Percentiles rank a stretch among this genome's conserved stretches.
Evolutionary conservation across 2,113 vertebrate species (phyloP).

Genomic region (Lota lota): DNA sequence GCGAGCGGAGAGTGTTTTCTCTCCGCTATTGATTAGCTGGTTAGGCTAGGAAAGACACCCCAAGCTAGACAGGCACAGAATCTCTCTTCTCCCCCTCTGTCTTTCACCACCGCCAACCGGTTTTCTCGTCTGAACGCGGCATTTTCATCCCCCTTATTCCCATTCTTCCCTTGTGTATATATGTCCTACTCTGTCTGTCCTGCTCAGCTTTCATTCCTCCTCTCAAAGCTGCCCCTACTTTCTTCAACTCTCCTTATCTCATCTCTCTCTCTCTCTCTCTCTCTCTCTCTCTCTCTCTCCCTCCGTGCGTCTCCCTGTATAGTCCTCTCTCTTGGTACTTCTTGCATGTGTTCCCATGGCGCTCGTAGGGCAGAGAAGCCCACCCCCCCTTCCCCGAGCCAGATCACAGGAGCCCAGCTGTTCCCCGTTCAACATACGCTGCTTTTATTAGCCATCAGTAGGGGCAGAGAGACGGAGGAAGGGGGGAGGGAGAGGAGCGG

Average conservation of each 20-base stretch:
- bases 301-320: background rate
- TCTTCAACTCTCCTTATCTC: conserved; percentile 18
- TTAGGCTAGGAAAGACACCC: conserved; percentile 59
- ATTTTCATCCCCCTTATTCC: background rate
- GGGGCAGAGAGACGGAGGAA: conserved; percentile 33
- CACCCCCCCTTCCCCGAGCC: conserved; percentile 35
- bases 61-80: conserved; percentile 50
- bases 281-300: conserved; percentile 21
- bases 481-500: conserved; percentile 17
- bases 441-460: conserved; percentile 73
- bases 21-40: conserved; percentile 68
- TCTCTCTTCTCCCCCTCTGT: conserved; percentile 33
- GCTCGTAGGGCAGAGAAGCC: conserved; percentile 28
- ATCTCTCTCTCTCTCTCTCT: background rate
- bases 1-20: conserved; percentile 57
- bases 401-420: conserved; percentile 70
- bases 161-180: conserved; percentile 18
- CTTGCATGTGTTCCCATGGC: background rate
- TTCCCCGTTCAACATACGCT: conserved; percentile 67
- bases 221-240: too few species aligned
- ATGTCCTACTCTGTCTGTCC: background rate
- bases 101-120: conserved; percentile 10
- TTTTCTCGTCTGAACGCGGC: too few species aligned
- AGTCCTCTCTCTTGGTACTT: background rate
- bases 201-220: too few species aligned